Evolutionary conservation across 2,888 invertebrate species (phyloP).

Genomic region (Xanthia icteritia): DNA sequence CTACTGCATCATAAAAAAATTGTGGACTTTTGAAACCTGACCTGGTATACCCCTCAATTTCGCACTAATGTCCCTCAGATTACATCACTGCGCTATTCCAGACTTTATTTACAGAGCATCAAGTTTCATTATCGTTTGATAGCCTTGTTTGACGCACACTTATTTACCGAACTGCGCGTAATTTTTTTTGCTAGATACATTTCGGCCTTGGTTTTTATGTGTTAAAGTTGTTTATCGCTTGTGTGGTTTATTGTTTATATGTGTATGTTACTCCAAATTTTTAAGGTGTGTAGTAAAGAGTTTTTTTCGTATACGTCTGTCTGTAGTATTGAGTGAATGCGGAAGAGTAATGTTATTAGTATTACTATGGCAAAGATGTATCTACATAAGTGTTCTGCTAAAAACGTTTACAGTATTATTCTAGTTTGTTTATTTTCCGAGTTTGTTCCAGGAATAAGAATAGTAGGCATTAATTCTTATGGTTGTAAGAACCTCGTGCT

Average conservation of each 20-base stretch:
- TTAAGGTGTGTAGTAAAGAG: constrained; percentile 47
- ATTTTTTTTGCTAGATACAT: constrained; percentile 4
- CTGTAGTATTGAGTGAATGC: constrained; percentile 55
- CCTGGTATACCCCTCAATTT: constrained; percentile 53
- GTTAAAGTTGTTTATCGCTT: constrained; percentile 43
- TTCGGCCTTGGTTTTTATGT: constrained; percentile 16
- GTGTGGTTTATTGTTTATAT: constrained; percentile 34
- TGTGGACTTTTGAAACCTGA: constrained; percentile 57
- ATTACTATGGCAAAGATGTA: constrained; percentile 48
- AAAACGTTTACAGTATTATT: constrained; percentile 24
- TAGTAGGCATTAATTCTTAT: background rate
- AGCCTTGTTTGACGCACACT: constrained; percentile 56
- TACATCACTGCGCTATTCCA: constrained; percentile 28
- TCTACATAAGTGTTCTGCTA: constrained; percentile 16
- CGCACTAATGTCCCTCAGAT: constrained; percentile 44
- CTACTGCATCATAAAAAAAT: constrained; percentile 33
- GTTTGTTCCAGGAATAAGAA: background rate
- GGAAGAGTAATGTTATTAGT: constrained; percentile 55
- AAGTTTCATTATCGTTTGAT: constrained; percentile 57
- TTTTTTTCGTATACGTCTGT: constrained; percentile 50
- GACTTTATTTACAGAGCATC: constrained; percentile 47
- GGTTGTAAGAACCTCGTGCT: background rate
- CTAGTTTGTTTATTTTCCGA: constrained; percentile 10
- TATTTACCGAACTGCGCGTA: constrained; percentile 42
- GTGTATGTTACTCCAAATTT: constrained; percentile 53